Base-by-base conservation (phyloP, 1,140 invertebrate genomes). In the Drosophila virilis region DNA sequence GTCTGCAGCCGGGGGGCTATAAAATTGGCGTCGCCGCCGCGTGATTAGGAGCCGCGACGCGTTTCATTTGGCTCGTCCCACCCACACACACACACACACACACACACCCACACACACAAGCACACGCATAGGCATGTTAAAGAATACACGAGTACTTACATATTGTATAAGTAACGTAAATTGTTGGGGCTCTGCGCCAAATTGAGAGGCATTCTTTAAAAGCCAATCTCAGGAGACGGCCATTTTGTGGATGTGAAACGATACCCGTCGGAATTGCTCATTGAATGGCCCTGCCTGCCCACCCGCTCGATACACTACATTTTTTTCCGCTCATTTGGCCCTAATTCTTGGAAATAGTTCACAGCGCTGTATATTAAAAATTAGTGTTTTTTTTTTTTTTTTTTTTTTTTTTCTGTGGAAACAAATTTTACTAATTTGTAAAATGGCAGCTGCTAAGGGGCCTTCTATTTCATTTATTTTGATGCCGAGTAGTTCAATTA, bases 51-150 rank as follows among this genome's bases (percentile, higher is more conserved):
- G 48, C 51, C 61, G 80, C 54, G 65, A 58, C 62, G 61, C 82
- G 70, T 77, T 83, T 84, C 77, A 80, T 80, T 79, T 83, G 59
- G 79, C 74, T 68, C 68, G 77, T 76, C 84, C 80, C 38, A 62
- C 28, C 43, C 38, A 40, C 38, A 60, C 48, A 37, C 15, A 35
- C 8, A 22, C 52, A 66, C 33, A 74, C 22, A 46, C 32, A 76
- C 13, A 48, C 50, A 52, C 45, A 51, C 32, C 15, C 42, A 68
- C 22, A 70, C 33, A 45, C 13, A 75, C 28, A 38, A 17, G 1
- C 32, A 35, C 33, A 50, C 28, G 10, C 42, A 59, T 59, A 28
- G 22, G 22, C 10, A 45, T 50, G 33, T 48, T 15, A 15, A 35
- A 5, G 43, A 32, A 45, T 33, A 45, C 33, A 17, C 50, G 48